These are phyloP conservation scores for Nothobranchius kuhntae DNA, from an alignment of 2,113 vertebrate species.

Conservation along the genomic window DNA sequence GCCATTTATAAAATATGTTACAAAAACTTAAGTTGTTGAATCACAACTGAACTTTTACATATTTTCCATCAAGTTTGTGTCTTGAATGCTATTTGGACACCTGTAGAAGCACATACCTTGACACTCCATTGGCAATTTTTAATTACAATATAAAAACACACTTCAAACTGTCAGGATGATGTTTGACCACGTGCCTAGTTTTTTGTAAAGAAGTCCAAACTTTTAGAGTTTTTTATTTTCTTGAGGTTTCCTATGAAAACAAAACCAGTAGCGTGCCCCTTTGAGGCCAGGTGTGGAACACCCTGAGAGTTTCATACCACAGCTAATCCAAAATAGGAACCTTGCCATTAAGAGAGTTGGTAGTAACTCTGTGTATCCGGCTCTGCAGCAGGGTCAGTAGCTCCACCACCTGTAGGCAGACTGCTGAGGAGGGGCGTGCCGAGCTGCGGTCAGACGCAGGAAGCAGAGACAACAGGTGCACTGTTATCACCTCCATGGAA, in stretches of 20 bases:
- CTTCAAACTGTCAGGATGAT: no score
- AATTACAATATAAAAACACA: no score
- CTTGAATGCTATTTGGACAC: no score
- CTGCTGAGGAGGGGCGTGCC: slow-evolving; percentile 43
- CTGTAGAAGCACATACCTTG: no score
- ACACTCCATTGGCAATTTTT: no score
- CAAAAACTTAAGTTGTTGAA: no score
- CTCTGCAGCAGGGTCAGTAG: slow-evolving; percentile 33
- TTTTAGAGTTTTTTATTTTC: neutral
- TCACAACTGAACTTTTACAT: no score
- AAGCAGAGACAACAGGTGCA: slow-evolving; percentile 72
- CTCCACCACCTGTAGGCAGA: slow-evolving; percentile 65
- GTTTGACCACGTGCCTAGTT: neutral
- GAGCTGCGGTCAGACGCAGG: slow-evolving; percentile 63
- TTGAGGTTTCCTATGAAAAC: neutral
- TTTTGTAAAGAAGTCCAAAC: neutral
- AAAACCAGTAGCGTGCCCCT: neutral
- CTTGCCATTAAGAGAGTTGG: slow-evolving; percentile 20
- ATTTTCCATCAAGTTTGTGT: no score
- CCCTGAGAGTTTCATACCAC: neutral
- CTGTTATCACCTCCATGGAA: slow-evolving; percentile 72
- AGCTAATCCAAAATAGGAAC: slow-evolving; percentile 40
- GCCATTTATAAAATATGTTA: no score
- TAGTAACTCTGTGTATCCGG: slow-evolving; percentile 31
- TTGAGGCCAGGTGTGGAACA: slow-evolving; percentile 3